Evolutionary conservation across 2,113 vertebrate species (phyloP), one percentile per base, ranked within the genome.

Genomic region (Leptodactylus fuscus): DNA sequence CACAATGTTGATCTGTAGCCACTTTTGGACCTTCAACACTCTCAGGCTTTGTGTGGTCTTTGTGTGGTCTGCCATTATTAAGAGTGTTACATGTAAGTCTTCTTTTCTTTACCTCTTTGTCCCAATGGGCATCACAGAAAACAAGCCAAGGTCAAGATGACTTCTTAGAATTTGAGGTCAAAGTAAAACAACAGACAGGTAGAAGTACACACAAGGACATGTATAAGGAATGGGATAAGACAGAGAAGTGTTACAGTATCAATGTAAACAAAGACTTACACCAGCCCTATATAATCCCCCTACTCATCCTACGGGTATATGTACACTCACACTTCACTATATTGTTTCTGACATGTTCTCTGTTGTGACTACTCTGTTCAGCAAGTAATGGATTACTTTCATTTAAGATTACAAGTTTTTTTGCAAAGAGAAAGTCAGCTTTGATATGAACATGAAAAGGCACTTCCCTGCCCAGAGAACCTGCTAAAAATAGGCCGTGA

Each of bases 401-500:
- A 88, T 82, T 91, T 87, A 88, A 88, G 87, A 87, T 90, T 88
- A 90, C 79, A 91, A 88, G 12, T 85, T 81, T 83, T n/a, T 22
- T 82, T 88, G 74, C 87, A 88, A 91, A 91, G 82, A 83, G 84
- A 89, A 91, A 91, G 78, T n/a, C 88, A 91, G 88, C 94, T 95
- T 95, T 94, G 93, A 94, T 94, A 91, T 86, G 88, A 90, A 93
- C 93, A 94, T 94, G 92, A 94, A 96, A 96, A 95, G 93, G 89
- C 90, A 93, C 90, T 95, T 95, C 92, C 90, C 91, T 92, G 94
- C 89, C 92, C 91, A 94, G 95, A 95, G 87, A 89, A 94, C 89
- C 49, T 88, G 88, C 94, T 97, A 96, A 96, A 96, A 97, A 97
- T 97, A 97, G 95, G 89, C 13, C 87, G 82, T 87, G 87, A 91